Conservation (phyloP, 2,113 vertebrate species). For the Sula dactylatra region DNA sequence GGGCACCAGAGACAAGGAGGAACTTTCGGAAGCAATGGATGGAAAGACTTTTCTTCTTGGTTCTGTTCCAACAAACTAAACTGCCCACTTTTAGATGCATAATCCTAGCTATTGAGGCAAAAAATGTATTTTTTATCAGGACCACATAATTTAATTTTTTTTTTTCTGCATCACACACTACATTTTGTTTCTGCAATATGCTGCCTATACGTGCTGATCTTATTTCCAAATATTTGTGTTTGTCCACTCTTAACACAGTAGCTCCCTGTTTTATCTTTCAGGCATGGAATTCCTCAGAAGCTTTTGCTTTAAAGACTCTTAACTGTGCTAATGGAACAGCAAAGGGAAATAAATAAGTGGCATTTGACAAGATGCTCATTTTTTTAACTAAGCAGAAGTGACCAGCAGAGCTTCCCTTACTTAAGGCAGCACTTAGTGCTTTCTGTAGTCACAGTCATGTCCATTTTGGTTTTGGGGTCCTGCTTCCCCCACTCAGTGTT, state of each 20-base stretch:
- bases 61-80: background rate
- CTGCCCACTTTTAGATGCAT: background rate
- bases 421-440: background rate
- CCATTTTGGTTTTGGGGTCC: background rate
- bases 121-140: background rate
- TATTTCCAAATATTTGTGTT: conserved; percentile 6
- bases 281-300: conserved; percentile 3
- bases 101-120: background rate
- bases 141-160: background rate
- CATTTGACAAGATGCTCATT: background rate
- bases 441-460: background rate
- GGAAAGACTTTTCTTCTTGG: background rate
- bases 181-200: background rate
- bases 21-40: background rate
- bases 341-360: background rate
- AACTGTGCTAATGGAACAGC: background rate
- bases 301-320: background rate
- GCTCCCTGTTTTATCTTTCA: conserved; percentile 17
- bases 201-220: background rate
- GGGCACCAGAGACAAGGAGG: background rate
- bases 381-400: background rate
- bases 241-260: background rate
- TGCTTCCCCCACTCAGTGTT: background rate
- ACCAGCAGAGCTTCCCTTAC: background rate
- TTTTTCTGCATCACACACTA: background rate